Conservation (phyloP, 1,140 invertebrate species). For the Armadillidium nasatum region DNA sequence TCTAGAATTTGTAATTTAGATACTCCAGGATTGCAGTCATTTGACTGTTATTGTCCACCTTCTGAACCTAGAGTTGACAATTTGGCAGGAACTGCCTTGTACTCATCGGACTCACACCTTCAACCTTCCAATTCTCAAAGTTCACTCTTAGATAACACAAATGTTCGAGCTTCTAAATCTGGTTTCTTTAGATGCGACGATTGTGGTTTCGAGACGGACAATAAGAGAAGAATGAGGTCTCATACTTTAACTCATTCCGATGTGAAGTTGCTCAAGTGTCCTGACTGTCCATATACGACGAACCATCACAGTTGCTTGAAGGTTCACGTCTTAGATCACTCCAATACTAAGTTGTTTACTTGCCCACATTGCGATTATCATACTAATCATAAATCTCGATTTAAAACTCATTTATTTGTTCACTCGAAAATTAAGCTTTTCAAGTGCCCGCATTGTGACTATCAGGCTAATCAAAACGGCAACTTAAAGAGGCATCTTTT, state of each 20-base stretch:
- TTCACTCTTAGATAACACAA: no score
- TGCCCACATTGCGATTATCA: not conserved
- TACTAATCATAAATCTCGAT: not conserved
- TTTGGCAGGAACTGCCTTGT: no score
- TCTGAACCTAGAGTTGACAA: no score
- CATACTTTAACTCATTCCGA: not conserved
- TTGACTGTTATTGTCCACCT: no score
- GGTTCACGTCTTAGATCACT: not conserved
- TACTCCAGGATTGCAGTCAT: no score
- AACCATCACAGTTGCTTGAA: not conserved
- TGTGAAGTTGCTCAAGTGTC: not conserved
- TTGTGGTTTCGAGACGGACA: not conserved
- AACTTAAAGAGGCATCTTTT: not conserved
- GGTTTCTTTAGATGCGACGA: not conserved
- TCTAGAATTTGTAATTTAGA: no score
- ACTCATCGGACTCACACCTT: no score
- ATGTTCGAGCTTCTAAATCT: no score
- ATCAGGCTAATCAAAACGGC: not conserved
- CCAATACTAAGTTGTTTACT: not conserved
- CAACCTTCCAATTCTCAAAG: no score
- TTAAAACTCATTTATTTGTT: not conserved
- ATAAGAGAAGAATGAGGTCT: not conserved
- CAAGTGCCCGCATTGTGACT: not conserved
- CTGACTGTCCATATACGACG: not conserved
- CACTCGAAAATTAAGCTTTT: not conserved